A percentile compares a stretch with the other conserved stretches of the same genome.
phyloP scores from a whole-genome alignment of 2,888 invertebrate species.

The Ferrisia virgata region DNA sequence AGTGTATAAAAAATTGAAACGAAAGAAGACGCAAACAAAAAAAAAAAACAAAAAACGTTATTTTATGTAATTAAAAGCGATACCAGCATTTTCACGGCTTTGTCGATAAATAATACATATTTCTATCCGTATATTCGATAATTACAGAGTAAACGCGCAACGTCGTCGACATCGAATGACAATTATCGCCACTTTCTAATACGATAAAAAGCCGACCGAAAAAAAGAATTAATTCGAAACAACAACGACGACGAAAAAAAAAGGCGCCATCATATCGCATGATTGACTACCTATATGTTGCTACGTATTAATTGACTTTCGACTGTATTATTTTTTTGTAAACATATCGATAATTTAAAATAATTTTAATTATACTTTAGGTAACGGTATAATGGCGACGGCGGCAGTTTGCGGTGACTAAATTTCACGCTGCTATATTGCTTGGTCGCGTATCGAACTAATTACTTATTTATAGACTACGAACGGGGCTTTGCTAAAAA shows the following conservation, averaged over 20 bases:
- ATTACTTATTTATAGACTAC: conserved; percentile 11
- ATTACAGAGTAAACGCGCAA: background rate
- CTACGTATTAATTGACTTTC: conserved; percentile 6
- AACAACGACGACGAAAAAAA: background rate
- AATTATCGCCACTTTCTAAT: conserved; percentile 20
- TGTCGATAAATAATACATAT: conserved; percentile 5
- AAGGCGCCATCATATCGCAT: conserved; percentile 9
- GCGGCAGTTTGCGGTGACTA: background rate
- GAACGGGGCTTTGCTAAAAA: background rate
- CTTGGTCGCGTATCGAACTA: background rate
- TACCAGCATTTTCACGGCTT: background rate
- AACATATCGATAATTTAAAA: conserved; percentile 13
- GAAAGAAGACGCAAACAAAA: background rate
- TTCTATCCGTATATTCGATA: background rate
- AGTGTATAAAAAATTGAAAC: background rate
- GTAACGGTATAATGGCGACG: background rate
- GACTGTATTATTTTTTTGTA: background rate
- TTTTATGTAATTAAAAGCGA: background rate
- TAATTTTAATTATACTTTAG: conserved; percentile 26
- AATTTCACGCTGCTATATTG: conserved; percentile 9
- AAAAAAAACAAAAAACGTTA: background rate
- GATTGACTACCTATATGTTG: background rate
- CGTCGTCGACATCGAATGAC: background rate
- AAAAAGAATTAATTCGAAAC: background rate
- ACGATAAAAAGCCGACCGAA: background rate